Evolutionary conservation across 2,888 invertebrate species (phyloP).

Genomic region (Thymelicus lineola): DNA sequence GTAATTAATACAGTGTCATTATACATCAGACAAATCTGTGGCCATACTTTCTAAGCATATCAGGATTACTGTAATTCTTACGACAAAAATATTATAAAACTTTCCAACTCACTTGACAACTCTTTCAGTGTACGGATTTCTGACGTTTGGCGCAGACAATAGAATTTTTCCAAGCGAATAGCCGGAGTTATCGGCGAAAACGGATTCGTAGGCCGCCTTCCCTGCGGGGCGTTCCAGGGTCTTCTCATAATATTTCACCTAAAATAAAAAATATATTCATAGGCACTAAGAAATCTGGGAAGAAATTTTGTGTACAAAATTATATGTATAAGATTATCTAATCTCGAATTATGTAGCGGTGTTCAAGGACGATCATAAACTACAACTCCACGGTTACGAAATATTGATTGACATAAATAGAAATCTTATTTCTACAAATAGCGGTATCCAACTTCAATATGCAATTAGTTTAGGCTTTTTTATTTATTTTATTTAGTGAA

Average conservation of each 20-base stretch:
- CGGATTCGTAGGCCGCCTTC: constrained; percentile 91
- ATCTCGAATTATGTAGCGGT: too few species aligned
- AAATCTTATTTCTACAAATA: too few species aligned
- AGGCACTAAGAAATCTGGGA: neutral
- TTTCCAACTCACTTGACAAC: constrained; percentile 87
- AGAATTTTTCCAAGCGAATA: constrained; percentile 91
- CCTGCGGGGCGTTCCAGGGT: constrained; percentile 93
- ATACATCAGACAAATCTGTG: too few species aligned
- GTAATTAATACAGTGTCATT: too few species aligned
- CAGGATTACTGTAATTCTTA: neutral
- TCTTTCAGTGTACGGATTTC: constrained; percentile 90
- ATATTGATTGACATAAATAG: too few species aligned
- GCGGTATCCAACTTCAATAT: too few species aligned
- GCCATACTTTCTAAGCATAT: neutral
- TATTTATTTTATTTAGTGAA: too few species aligned
- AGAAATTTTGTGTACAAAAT: too few species aligned
- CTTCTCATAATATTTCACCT: constrained; percentile 94
- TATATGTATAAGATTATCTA: too few species aligned
- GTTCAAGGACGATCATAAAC: too few species aligned
- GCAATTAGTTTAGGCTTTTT: too few species aligned
- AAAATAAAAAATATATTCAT: constrained; percentile 54
- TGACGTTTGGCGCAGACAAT: constrained; percentile 91
- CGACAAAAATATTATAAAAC: neutral
- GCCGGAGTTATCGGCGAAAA: constrained; percentile 88
- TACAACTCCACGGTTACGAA: too few species aligned